Percentiles rank a stretch among this genome's conserved stretches.
Conservation (phyloP, 2,113 vertebrate genomes). For the Microtus pennsylvanicus region DNA sequence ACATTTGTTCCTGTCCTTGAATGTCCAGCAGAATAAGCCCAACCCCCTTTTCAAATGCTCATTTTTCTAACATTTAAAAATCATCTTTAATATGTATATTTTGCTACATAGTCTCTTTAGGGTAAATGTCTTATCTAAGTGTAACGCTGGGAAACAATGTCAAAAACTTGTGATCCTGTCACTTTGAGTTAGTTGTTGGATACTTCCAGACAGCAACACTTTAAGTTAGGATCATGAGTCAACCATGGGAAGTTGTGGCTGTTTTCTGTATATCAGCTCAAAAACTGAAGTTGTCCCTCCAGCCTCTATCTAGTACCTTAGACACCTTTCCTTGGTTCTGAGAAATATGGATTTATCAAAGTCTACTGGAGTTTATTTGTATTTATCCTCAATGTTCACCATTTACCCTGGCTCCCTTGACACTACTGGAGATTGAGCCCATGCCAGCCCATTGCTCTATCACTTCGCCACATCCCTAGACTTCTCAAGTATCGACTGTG, state of each 20-base stretch:
- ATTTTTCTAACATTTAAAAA: slow-evolving; percentile 55
- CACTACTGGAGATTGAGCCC: not conserved
- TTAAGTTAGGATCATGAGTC: slow-evolving; percentile 24
- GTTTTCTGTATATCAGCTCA: slow-evolving; percentile 14
- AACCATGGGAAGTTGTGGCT: slow-evolving; percentile 20
- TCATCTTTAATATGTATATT: slow-evolving; percentile 16
- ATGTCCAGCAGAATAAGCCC: not conserved
- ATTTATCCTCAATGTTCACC: not conserved
- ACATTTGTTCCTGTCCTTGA: slow-evolving; percentile 38
- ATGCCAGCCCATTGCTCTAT: not conserved
- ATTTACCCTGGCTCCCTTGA: not conserved
- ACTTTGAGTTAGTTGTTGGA: not conserved
- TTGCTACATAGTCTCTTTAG: slow-evolving; percentile 54
- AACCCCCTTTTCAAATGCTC: slow-evolving; percentile 58
- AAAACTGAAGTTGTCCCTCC: slow-evolving; percentile 5
- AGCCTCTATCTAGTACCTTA: not conserved
- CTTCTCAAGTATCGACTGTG: not conserved
- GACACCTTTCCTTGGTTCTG: slow-evolving; percentile 16
- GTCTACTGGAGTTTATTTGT: slow-evolving; percentile 50
- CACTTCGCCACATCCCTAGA: not conserved
- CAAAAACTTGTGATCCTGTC: not conserved
- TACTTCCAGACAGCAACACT: slow-evolving; percentile 6
- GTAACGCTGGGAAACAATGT: slow-evolving; percentile 31
- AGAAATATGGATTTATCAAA: slow-evolving; percentile 40
- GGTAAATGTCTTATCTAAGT: slow-evolving; percentile 19